Conservation (phyloP, 2,888 invertebrate species). For the Coleophora flavipennella region DNA sequence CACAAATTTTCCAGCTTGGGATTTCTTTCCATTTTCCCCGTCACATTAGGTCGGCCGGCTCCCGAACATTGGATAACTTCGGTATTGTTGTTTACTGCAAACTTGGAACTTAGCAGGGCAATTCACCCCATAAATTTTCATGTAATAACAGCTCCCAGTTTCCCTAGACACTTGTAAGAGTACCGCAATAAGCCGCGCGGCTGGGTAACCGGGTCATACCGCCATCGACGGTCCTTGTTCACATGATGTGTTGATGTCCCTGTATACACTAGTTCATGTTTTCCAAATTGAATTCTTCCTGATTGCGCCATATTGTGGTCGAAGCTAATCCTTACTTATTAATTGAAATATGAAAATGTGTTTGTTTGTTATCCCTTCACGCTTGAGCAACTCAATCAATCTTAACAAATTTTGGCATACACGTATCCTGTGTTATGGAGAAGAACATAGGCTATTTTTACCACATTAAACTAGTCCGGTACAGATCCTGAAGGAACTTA, state of each 20-base stretch:
- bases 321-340: not conserved
- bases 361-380: too few relatives aligned
- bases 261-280: not conserved
- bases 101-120: conserved; percentile 58
- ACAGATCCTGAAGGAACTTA: too few relatives aligned
- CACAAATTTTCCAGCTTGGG: conserved; percentile 41
- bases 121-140: conserved; percentile 64
- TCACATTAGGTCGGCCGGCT: conserved; percentile 46
- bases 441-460: too few relatives aligned
- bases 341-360: too few relatives aligned
- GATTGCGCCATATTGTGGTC: not conserved
- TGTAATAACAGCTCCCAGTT: conserved; percentile 67
- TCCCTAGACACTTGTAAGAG: conserved; percentile 65
- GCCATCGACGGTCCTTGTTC: conserved; percentile 17
- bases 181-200: conserved; percentile 50
- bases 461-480: too few relatives aligned
- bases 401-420: too few relatives aligned
- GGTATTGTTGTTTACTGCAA: conserved; percentile 66
- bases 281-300: not conserved
- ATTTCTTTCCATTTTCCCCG: conserved; percentile 46
- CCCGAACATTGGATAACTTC: conserved; percentile 58
- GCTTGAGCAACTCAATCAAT: too few relatives aligned
- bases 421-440: too few relatives aligned
- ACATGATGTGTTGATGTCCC: conserved; percentile 21
- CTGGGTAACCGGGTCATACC: conserved; percentile 26